A percentile compares a stretch with the other conserved stretches of the same genome.
phyloP scores from a whole-genome alignment of 2,113 vertebrate genomes.

The Epinephelus cyanopodus region DNA sequence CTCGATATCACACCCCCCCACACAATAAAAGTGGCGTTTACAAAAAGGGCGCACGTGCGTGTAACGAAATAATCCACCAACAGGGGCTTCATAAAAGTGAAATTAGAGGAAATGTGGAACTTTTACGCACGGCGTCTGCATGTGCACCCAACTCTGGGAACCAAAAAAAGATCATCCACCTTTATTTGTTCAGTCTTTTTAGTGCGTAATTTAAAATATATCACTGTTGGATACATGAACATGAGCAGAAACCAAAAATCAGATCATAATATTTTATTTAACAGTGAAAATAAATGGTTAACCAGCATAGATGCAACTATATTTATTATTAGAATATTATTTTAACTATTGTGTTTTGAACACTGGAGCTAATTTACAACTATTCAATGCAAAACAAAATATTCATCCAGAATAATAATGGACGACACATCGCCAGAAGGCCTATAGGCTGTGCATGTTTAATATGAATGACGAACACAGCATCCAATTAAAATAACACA shows the following conservation, averaged over 20 bases:
- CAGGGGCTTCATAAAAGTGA: slow-evolving; percentile 5
- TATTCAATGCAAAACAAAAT: slow-evolving; percentile 23
- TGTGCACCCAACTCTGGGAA: background rate
- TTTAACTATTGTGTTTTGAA: background rate
- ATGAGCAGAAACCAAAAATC: background rate
- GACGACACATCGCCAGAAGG: slow-evolving; percentile 62
- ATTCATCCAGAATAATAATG: slow-evolving; percentile 56
- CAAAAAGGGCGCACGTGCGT: slow-evolving; percentile 40
- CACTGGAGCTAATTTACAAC: slow-evolving; percentile 25
- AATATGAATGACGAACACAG: slow-evolving; percentile 54
- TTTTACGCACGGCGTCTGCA: slow-evolving; percentile 16
- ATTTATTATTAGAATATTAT: background rate
- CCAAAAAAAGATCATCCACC: background rate
- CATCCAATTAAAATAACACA: slow-evolving; percentile 49
- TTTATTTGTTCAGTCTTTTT: slow-evolving; percentile 23
- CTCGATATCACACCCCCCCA: slow-evolving; percentile 15
- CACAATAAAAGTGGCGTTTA: slow-evolving; percentile 57
- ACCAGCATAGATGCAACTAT: background rate
- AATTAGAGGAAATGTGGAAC: slow-evolving; percentile 8
- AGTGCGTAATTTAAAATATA: background rate
- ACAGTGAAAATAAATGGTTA: background rate
- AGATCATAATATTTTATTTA: too few species aligned
- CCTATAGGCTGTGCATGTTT: slow-evolving; percentile 53
- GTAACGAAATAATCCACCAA: slow-evolving; percentile 53
- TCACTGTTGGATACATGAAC: background rate